Evolutionary conservation across 2,888 invertebrate species (phyloP).

Genomic region (Caenorhabditis doughertyi): DNA sequence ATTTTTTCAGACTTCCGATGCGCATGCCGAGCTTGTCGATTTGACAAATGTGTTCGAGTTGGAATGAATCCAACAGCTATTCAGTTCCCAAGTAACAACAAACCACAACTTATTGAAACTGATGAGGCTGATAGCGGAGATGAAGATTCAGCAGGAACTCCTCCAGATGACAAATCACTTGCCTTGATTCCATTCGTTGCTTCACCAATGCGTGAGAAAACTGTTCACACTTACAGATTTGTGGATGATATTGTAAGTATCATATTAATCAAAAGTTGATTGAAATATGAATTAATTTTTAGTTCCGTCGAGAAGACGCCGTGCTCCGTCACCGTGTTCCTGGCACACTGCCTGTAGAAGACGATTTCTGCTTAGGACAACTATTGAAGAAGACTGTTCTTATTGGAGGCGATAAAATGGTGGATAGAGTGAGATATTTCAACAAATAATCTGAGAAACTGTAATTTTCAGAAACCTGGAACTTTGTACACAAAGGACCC

Average conservation of each 20-base stretch:
- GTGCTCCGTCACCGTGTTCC: constrained; percentile 30
- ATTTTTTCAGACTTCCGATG: constrained; percentile 75
- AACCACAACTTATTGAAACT: background rate
- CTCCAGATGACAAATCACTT: constrained; percentile 31
- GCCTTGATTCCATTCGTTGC: constrained; percentile 40
- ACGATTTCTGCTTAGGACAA: constrained; percentile 50
- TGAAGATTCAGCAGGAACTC: background rate
- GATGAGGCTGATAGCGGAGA: constrained; percentile 46
- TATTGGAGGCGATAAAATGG: constrained; percentile 30
- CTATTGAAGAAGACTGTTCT: constrained; percentile 31
- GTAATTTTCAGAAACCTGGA: constrained; percentile 50
- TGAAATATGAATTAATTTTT: constrained; percentile 5
- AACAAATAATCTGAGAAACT: background rate
- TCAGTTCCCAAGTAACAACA: constrained; percentile 56
- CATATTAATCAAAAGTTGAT: too few relatives aligned
- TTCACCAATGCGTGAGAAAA: constrained; percentile 31
- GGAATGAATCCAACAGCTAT: constrained; percentile 73
- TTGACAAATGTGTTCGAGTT: constrained; percentile 70
- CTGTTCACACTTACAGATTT: constrained; percentile 49
- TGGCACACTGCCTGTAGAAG: constrained; percentile 48
- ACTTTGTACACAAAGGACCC: constrained; percentile 56
- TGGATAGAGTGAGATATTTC: constrained; percentile 30
- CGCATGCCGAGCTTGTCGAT: constrained; percentile 75
- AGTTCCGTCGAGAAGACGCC: constrained; percentile 62
- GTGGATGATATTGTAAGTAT: constrained; percentile 61